phyloP scores from a whole-genome alignment of 2,888 invertebrate species.

The Calameuta pallipes region DNA sequence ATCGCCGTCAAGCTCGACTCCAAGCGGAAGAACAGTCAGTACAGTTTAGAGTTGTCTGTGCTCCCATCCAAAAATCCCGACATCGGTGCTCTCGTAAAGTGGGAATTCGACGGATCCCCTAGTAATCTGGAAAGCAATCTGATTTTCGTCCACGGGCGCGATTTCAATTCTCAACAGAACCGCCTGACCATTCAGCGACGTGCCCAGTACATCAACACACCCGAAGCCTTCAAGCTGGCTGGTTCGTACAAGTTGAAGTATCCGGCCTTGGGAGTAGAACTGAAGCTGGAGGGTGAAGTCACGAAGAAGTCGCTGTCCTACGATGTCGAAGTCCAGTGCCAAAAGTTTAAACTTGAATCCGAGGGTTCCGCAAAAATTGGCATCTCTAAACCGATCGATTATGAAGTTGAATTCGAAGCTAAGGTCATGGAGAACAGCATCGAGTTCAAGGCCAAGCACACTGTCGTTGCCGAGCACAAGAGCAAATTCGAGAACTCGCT shows the following conservation, averaged over 20 bases:
- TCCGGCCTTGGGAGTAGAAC: conserved; percentile 41
- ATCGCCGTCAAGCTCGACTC: conserved; percentile 67
- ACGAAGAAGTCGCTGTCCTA: conserved; percentile 71
- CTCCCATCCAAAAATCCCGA: conserved; percentile 72
- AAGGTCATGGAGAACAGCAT: conserved; percentile 68
- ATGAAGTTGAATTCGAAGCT: conserved; percentile 70
- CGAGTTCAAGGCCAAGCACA: conserved; percentile 71
- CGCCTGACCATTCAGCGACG: conserved; percentile 66
- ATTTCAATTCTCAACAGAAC: conserved; percentile 71
- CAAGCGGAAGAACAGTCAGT: conserved; percentile 63
- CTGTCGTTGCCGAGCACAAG: conserved; percentile 70
- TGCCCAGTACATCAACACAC: conserved; percentile 49
- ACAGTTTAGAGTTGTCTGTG: conserved; percentile 68
- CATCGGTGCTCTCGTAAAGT: conserved; percentile 72
- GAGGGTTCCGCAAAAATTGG: conserved; percentile 66
- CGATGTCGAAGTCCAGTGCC: conserved; percentile 71
- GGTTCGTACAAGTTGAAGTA: conserved; percentile 67
- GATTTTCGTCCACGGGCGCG: conserved; percentile 73
- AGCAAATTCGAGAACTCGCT: conserved; percentile 74
- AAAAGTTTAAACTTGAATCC: conserved; percentile 70
- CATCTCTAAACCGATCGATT: conserved; percentile 67
- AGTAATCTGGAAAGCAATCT: conserved; percentile 67
- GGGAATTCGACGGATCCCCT: conserved; percentile 66
- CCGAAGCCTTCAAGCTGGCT: conserved; percentile 67
- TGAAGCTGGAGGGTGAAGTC: conserved; percentile 70